These are phyloP conservation scores for Steinernema feltiae DNA, from an alignment of 1,140 invertebrate genomes.

Conservation along the genomic window DNA sequence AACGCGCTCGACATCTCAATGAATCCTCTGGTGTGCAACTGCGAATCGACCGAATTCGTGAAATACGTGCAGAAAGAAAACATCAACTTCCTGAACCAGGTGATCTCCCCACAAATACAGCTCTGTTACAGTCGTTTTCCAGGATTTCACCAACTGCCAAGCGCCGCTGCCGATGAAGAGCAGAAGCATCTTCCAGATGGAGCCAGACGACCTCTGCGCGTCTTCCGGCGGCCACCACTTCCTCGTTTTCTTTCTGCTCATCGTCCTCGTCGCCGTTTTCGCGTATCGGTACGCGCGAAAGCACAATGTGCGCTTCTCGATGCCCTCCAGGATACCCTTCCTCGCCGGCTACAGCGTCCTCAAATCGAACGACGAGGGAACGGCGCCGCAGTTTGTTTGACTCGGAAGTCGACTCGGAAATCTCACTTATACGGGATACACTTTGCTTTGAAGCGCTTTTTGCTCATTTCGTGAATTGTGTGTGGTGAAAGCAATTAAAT, in stretches of 20 bases:
- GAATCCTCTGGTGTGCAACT: slow-evolving; percentile 40
- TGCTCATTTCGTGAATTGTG: background rate
- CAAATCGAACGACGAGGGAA: slow-evolving; percentile 9
- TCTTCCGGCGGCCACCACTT: background rate
- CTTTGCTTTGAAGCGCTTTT: slow-evolving; percentile 6
- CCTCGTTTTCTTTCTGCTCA: slow-evolving; percentile 32
- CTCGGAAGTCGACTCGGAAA: background rate
- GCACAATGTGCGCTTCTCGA: background rate
- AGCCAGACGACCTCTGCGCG: slow-evolving; percentile 22
- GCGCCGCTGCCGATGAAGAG: slow-evolving; percentile 21
- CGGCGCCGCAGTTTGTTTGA: background rate
- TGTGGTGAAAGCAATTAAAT: background rate
- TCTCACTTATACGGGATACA: background rate
- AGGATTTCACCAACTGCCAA: slow-evolving; percentile 33
- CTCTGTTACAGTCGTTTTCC: background rate
- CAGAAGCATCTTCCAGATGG: slow-evolving; percentile 26
- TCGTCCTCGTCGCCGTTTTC: slow-evolving; percentile 27
- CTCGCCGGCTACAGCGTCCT: slow-evolving; percentile 1
- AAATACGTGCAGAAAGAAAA: slow-evolving; percentile 33
- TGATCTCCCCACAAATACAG: background rate
- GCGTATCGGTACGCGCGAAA: slow-evolving; percentile 6
- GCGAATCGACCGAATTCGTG: slow-evolving; percentile 34
- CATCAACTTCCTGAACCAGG: slow-evolving; percentile 34
- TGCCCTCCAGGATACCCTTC: background rate
- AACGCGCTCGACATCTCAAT: slow-evolving; percentile 35